Evolutionary conservation across 2,113 vertebrate genomes (phyloP), one percentile per base, ranked within the genome.

Genomic region (Engystomops pustulosus): DNA sequence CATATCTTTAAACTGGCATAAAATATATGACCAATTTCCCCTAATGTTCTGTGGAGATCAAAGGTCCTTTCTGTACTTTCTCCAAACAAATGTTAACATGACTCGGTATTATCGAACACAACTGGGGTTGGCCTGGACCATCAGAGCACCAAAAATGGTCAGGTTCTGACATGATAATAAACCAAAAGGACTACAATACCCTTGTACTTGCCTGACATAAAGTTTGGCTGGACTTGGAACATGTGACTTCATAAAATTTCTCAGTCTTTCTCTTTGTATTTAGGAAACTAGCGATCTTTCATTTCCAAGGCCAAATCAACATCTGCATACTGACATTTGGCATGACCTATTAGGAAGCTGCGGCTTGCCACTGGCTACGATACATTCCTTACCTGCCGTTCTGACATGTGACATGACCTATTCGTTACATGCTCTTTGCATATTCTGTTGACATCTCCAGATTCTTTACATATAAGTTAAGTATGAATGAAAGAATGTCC

Each of bases 401-500:
- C 30, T 65, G 14, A 32, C 27, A 32, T 32, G 30, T 65, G 27
- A 65, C 60, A 17, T 65, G 60, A 65, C 60, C 30, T 30, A 32
- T 34, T 32, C 18, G n/a, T 65, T 34, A 17, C 17, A 27, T 65
- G 30, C 27, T 34, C 60, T 7, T 34, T 32, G 30, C 30, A 65
- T 65, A 65, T 65, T 32, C 32, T 65, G 60, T 18, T 65, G 60
- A 65, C 60, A 65, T 65, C 14, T 25, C 10, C 27, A 65, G 60
- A 32, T 7, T 65, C 60, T 8, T 60, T 10, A 65, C 27, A 65
- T 18, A 30, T 65, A 34, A 17, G 27, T 32, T 65, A 25, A 65
- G 32, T 15, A 32, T 32, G 1, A 30, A 32, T 65, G 5, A 65
- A 62, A 62, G 11, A 30, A 9, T 1, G 58, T 15, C 58, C 58